Evolutionary conservation across 1,140 invertebrate genomes (phyloP), one percentile per base, ranked within the genome.

Genomic region (Augochlora pura): DNA sequence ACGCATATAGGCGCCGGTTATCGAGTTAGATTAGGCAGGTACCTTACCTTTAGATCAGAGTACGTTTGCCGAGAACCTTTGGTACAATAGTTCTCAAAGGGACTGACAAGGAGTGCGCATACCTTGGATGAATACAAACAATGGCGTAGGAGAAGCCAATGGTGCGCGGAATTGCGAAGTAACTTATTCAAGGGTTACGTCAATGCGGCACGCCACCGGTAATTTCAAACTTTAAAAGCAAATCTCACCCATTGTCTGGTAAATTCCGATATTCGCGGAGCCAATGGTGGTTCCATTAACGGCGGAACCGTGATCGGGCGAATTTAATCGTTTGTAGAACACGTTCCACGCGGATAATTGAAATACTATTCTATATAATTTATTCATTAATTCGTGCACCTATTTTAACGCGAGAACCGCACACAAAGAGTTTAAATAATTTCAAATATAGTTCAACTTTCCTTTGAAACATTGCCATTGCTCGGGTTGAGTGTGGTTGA

Each of bases 221-320:
- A 82, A 67, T 70, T 86, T 39, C 74, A 85, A 86, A 86, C 79
- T 86, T 86, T 78, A 85, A 85, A 85, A 85, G 82, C 78, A 80
- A 81, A 77, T 81, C 82, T 83, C 67, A 52, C 46, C 77, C 77
- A 62, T 79, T 77, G 82, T 75, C 77, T 73, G 77, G 80, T 74
- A 49, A 85, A 84, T 85, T 84, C 83, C 83, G 68, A 72, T 78
- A 78, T 72, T n/a, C 49, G 38, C 27, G 18, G 7, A 32, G 60
- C 69, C 52, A 65, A 59, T 78, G 68, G 32, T 18, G n/a, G 10
- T 72, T 72, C 59, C 64, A 77, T 64, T 64, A 64, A 32, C 59
- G 32, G 9, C n/a, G 18, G 16, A n/a, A 21, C 10, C 42, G 16
- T 52, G 68, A 60, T 52, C 76, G 68, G 5, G 3, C 3, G 59